Percentiles rank a stretch among this genome's conserved stretches.
These are phyloP conservation scores for Stercorarius parasiticus DNA, from an alignment of 2,113 vertebrate genomes.

Conservation along the genomic window DNA sequence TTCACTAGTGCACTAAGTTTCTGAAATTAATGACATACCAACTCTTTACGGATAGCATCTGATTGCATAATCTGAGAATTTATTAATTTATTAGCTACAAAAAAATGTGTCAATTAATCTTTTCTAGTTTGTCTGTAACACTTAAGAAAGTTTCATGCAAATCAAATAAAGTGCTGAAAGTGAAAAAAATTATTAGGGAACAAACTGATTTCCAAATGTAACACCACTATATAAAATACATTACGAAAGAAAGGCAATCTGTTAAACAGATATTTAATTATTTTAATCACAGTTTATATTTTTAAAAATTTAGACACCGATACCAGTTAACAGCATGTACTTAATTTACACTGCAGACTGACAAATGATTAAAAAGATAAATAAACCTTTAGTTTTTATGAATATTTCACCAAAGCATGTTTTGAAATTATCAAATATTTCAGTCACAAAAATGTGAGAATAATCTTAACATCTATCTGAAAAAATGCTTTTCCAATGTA, in stretches of 20 bases:
- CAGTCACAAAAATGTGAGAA: background rate
- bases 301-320: background rate
- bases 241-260: background rate
- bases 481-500: background rate
- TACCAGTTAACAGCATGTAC: background rate
- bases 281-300: background rate
- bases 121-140: background rate
- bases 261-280: background rate
- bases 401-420: background rate
- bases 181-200: background rate
- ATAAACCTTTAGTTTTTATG: background rate
- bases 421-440: background rate
- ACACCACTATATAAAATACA: background rate
- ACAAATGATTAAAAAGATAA: background rate
- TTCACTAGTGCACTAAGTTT: background rate
- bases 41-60: background rate
- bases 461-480: background rate
- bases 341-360: background rate
- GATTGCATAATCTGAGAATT: background rate
- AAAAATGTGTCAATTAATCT: background rate
- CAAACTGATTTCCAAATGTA: background rate
- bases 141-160: background rate
- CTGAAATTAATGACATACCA: background rate
- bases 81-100: background rate
- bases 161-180: background rate